These are phyloP conservation scores for Aurelia aurita complex sp. Pacific DNA, from an alignment of 30 jellyfish, hydroid and myxozoan genomes.

Conservation along the genomic window DNA sequence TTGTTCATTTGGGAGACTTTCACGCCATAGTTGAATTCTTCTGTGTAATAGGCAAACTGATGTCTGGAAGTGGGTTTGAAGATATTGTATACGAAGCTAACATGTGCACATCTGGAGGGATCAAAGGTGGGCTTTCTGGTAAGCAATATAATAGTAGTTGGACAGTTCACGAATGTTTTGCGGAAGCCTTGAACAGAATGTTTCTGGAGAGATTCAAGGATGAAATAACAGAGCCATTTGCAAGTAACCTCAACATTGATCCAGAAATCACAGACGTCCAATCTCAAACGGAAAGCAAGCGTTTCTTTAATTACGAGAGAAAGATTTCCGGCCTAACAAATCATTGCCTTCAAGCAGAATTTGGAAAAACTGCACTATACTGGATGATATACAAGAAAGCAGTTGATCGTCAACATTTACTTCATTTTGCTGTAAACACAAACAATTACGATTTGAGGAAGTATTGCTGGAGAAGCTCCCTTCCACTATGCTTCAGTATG, in stretches of 20 bases:
- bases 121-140: constrained; percentile 49
- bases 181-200: constrained; percentile 42
- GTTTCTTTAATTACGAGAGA: constrained; percentile 14
- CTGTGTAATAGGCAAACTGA: constrained; percentile 6
- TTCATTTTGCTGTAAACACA: constrained; percentile 38
- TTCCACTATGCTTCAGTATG: constrained; percentile 46
- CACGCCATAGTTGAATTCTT: constrained; percentile 29
- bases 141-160: constrained; percentile 49
- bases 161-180: constrained; percentile 48
- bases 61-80: constrained; percentile 38
- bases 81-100: constrained; percentile 27
- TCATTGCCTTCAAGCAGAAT: constrained; percentile 47
- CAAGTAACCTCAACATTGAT: constrained; percentile 25
- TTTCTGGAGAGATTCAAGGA: constrained; percentile 30
- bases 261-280: constrained; percentile 19
- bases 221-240: constrained; percentile 24
- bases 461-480: constrained; percentile 34
- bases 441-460: constrained; percentile 28
- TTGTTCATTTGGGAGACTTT: constrained; percentile 19
- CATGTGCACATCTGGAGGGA: constrained; percentile 51
- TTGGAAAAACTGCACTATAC: constrained; percentile 38
- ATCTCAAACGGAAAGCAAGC: constrained; percentile 19
- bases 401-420: constrained; percentile 48
- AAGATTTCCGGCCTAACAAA: constrained; percentile 18
- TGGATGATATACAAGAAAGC: constrained; percentile 51